Evolutionary conservation across 64 coral and sea anemone species (phyloP), one percentile per base, ranked within the genome.

Genomic region (Stichodactyla mertensii): DNA sequence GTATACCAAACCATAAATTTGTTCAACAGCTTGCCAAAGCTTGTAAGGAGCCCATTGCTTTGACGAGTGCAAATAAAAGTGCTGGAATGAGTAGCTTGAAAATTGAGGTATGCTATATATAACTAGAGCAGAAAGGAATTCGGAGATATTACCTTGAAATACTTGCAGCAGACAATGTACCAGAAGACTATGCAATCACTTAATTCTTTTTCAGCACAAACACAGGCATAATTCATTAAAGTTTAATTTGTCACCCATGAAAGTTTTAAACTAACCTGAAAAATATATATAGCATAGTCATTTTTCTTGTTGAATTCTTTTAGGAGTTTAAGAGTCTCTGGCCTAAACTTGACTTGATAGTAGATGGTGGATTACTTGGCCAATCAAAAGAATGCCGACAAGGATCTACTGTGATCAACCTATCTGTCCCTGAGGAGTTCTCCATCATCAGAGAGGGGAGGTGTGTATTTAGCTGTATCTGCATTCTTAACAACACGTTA

Each of bases 391-490:
- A 94, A 27, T 98, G 96, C 18, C 90, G 96, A 51, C 74, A 85
- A 45, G 96, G 96, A 9, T 98, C 96, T 55, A 98, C 96, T 36
- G 93, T 98, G 1, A 82, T 98, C 6, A 95, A 98, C 55, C 88
- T 98, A 58, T 94, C 96, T 71, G 88, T 89, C 23, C 87, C 92
- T 77, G 90, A 90, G 26, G 78, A 92, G 52, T 98, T 95, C 86
- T 87, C 89, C 20, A 92, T 98, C 71, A 95, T 98, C 52, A 94
- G 96, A 74, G 93, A 98, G 57, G 96, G 96, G 87, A 98, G 96
- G 96, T 98, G 84, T 20, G 61, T 79, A 69, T 45, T 8, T 23
- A 20, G 60, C 26, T 92, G 74, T 22, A 67, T 67, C 55, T 61
- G 61, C 55, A 55, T 52, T 53, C 19, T 92, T 59, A 64, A 61